These are phyloP conservation scores for Aplodontia rufa DNA, from an alignment of 2,113 vertebrate genomes.

Conservation along the genomic window DNA sequence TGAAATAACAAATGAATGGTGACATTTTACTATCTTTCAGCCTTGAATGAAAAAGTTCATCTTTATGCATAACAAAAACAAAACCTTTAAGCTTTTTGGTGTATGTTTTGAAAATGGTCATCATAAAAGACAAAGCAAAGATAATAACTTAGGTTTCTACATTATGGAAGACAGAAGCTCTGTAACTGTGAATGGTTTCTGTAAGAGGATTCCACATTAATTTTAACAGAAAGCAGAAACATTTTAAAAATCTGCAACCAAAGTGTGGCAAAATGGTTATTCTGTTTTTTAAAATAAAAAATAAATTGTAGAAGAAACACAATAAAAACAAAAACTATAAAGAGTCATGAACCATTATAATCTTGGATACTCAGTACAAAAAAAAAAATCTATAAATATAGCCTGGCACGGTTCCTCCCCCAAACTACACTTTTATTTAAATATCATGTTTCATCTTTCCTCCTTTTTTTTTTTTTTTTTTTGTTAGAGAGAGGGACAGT, in stretches of 20 bases:
- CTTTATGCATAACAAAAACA: constrained; percentile 40
- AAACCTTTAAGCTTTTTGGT: constrained; percentile 74
- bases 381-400: neutral
- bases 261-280: neutral
- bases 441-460: neutral
- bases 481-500: too few relatives aligned
- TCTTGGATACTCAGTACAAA: neutral
- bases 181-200: constrained; percentile 72
- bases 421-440: neutral
- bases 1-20: neutral
- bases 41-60: neutral
- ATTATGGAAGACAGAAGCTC: constrained; percentile 69
- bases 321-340: neutral
- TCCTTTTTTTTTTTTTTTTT: too few relatives aligned
- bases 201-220: constrained; percentile 75
- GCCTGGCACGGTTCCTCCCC: neutral
- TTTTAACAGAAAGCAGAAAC: constrained; percentile 76
- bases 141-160: constrained; percentile 79
- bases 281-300: neutral
- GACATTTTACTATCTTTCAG: neutral
- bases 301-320: neutral
- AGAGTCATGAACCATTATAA: neutral
- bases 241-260: constrained; percentile 59
- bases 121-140: constrained; percentile 79
- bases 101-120: constrained; percentile 79